These are phyloP conservation scores for Carapus acus DNA, from an alignment of 2,797 vertebrate species.

Conservation along the genomic window DNA sequence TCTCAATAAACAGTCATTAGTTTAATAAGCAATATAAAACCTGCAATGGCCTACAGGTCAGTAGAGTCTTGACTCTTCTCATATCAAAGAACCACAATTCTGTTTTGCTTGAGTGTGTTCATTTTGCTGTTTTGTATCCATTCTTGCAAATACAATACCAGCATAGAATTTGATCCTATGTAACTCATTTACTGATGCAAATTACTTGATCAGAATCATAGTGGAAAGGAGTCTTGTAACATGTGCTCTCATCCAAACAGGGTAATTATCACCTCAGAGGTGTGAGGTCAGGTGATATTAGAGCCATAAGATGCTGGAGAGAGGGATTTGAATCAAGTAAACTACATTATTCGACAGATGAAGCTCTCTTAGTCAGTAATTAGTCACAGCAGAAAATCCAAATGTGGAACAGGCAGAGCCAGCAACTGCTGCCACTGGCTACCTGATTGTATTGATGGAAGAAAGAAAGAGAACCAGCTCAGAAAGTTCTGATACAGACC, in stretches of 20 bases:
- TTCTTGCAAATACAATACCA: constrained; percentile 11
- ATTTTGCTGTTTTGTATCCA: too few species aligned
- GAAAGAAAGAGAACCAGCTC: not conserved
- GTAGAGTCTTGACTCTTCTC: constrained; percentile 1
- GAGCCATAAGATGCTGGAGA: constrained; percentile 23
- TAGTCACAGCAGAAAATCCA: constrained; percentile 34
- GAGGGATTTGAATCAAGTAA: constrained; percentile 43
- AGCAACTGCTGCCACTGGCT: constrained; percentile 24
- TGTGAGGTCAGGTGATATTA: constrained; percentile 36
- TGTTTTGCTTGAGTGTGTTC: not conserved
- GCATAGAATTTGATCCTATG: constrained; percentile 20
- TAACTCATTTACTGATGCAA: constrained; percentile 21
- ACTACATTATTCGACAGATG: constrained; percentile 37
- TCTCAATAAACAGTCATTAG: too few species aligned
- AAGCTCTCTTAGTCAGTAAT: constrained; percentile 36
- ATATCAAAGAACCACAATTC: not conserved
- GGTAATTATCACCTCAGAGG: constrained; percentile 33
- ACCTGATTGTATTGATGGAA: not conserved
- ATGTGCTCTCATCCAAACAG: constrained; percentile 5
- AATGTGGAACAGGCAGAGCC: constrained; percentile 20
- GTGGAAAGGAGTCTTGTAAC: constrained; percentile 6
- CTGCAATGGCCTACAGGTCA: not conserved
- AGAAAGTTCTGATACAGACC: too few species aligned
- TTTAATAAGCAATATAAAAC: too few species aligned
- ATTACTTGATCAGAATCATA: constrained; percentile 13